These are phyloP conservation scores for Nephrocerus scutellatus DNA, from an alignment of 2,888 invertebrate species.

Conservation along the genomic window DNA sequence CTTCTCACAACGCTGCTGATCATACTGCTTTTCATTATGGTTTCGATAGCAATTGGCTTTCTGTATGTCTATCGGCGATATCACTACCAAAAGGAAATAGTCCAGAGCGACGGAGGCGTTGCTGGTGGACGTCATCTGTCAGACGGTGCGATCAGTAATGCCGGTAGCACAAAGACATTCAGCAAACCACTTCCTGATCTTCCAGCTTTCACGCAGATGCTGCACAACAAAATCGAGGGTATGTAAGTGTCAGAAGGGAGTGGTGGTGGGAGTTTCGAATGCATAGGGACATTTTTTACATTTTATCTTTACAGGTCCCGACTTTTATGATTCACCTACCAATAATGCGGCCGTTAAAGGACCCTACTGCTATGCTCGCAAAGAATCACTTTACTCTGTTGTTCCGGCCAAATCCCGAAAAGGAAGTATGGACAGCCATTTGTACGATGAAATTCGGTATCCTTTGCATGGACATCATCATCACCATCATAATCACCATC, in stretches of 20 bases:
- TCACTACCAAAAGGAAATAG: constrained; percentile 33
- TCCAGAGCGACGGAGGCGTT: constrained; percentile 16
- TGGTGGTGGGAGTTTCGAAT: too few relatives aligned
- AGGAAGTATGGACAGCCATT: constrained; percentile 42
- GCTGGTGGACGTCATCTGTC: neutral
- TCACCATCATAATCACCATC: constrained; percentile 29
- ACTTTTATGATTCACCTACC: constrained; percentile 44
- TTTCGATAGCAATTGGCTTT: constrained; percentile 35
- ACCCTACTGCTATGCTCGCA: constrained; percentile 39
- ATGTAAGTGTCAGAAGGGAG: constrained; percentile 35
- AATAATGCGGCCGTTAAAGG: constrained; percentile 37
- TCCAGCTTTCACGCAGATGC: constrained; percentile 35
- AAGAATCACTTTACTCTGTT: constrained; percentile 42
- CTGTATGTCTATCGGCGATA: constrained; percentile 39
- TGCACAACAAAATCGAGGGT: constrained; percentile 41
- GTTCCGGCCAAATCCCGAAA: constrained; percentile 43
- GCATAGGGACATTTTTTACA: neutral
- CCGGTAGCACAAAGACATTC: constrained; percentile 17
- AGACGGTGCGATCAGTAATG: constrained; percentile 19
- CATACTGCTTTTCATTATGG: constrained; percentile 37
- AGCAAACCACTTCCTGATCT: constrained; percentile 40
- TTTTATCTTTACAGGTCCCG: constrained; percentile 27
- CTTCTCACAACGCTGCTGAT: constrained; percentile 36
- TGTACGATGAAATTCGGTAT: constrained; percentile 46
- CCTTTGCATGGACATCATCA: constrained; percentile 27